These are phyloP conservation scores for Drosophila rufa DNA, from an alignment of 1,140 invertebrate genomes.

Conservation along the genomic window DNA sequence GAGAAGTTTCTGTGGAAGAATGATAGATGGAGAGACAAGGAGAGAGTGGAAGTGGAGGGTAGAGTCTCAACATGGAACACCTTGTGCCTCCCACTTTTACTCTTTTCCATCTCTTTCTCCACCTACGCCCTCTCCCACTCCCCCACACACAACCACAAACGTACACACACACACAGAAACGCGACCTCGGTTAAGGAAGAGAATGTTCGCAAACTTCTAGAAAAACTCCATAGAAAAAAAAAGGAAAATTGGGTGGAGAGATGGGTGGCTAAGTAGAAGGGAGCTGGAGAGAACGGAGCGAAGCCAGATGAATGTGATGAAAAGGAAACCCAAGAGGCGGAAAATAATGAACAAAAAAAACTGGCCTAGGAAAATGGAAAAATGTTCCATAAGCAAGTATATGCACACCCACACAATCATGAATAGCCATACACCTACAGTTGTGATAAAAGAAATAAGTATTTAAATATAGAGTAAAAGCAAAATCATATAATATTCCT, in stretches of 20 bases:
- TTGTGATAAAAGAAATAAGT: neutral
- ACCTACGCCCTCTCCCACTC: neutral
- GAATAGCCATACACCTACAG: constrained; percentile 20
- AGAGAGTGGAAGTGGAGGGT: constrained; percentile 4
- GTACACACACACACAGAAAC: constrained; percentile 19
- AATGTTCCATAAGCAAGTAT: constrained; percentile 45
- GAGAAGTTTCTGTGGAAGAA: constrained; percentile 22
- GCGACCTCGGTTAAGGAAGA: constrained; percentile 71
- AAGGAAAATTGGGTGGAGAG: constrained; percentile 10
- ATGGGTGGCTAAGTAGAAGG: neutral
- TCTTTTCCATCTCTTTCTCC: constrained; percentile 11
- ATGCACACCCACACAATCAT: neutral
- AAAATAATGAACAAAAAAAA: constrained; percentile 51
- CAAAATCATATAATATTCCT: neutral
- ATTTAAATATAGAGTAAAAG: neutral
- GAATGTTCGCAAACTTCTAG: constrained; percentile 56
- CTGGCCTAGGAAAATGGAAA: constrained; percentile 60
- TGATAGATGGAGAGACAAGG: neutral
- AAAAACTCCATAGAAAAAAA: constrained; percentile 28
- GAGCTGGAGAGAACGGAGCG: constrained; percentile 25
- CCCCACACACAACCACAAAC: neutral
- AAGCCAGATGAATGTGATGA: constrained; percentile 74
- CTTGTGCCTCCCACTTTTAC: constrained; percentile 57
- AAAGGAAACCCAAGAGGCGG: constrained; percentile 66
- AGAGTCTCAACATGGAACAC: constrained; percentile 68